A percentile compares a stretch with the other conserved stretches of the same genome.
These are phyloP conservation scores for Dendrolimus kikuchii DNA, from an alignment of 1,140 invertebrate genomes.

Conservation along the genomic window DNA sequence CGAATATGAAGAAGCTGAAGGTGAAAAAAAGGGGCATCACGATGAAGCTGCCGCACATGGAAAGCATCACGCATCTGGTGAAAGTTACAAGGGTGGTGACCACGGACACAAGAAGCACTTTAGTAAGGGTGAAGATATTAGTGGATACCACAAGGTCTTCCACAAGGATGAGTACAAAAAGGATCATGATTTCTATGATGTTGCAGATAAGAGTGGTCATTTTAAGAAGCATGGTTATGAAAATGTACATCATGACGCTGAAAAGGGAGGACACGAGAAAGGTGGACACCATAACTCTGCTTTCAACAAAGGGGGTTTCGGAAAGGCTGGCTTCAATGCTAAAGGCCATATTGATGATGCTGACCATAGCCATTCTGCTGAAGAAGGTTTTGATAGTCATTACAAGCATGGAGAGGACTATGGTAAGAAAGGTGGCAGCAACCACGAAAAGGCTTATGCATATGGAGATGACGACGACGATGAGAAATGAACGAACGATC, in stretches of 20 bases:
- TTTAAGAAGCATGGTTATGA: constrained; percentile 74
- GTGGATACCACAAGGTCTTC: constrained; percentile 81
- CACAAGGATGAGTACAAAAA: constrained; percentile 84
- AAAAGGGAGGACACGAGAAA: constrained; percentile 72
- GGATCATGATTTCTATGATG: constrained; percentile 81
- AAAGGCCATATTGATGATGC: constrained; percentile 65
- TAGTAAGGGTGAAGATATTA: constrained; percentile 80
- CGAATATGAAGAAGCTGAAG: constrained; percentile 43
- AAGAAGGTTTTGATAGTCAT: constrained; percentile 47
- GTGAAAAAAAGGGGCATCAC: constrained; percentile 45
- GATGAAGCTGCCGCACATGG: constrained; percentile 59
- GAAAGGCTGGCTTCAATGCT: constrained; percentile 66
- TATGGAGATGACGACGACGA: constrained; percentile 39
- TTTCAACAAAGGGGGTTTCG: constrained; percentile 62
- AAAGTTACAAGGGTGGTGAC: constrained; percentile 78
- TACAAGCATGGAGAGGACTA: constrained; percentile 40
- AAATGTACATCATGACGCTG: constrained; percentile 66
- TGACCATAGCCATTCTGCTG: constrained; percentile 58
- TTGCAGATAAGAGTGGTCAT: constrained; percentile 76
- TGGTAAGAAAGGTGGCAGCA: constrained; percentile 44
- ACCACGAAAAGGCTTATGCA: constrained; percentile 40
- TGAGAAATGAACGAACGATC: constrained; percentile 30
- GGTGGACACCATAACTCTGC: constrained; percentile 69
- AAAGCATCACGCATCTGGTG: constrained; percentile 62
- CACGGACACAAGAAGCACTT: constrained; percentile 79